Percentiles rank a stretch among this genome's conserved stretches.
Conservation (phyloP, 2,797 vertebrate species). For the Tadarida brasiliensis region DNA sequence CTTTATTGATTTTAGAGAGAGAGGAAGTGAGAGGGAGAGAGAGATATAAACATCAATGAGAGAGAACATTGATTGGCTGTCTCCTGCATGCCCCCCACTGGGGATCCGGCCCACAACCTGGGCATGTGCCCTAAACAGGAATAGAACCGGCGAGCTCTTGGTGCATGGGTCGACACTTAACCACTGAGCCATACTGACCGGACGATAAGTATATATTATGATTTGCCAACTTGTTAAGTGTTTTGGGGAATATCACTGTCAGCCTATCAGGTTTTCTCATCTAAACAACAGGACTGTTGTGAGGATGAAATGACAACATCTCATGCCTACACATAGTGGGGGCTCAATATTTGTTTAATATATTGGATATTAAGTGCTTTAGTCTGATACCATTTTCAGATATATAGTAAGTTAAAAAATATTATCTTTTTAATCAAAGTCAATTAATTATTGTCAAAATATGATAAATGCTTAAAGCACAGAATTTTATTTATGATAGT, state of each 20-base stretch:
- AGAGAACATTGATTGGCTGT: too few relatives aligned
- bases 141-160: too few relatives aligned
- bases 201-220: not conserved
- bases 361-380: not conserved
- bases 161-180: too few relatives aligned
- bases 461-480: not conserved
- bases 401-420: not conserved
- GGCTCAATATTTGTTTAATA: not conserved
- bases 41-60: too few relatives aligned
- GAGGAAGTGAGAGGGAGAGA: too few relatives aligned
- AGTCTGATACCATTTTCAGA: not conserved
- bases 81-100: too few relatives aligned
- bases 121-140: too few relatives aligned
- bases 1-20: too few relatives aligned
- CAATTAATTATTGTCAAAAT: not conserved
- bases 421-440: not conserved
- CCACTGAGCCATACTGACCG: too few relatives aligned
- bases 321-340: not conserved
- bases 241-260: not conserved
- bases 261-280: not conserved
- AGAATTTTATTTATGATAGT: slow-evolving; percentile 14
- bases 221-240: not conserved
- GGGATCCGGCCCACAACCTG: too few relatives aligned
- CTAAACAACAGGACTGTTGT: not conserved
- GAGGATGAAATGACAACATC: not conserved